These are phyloP conservation scores for Drosophila teissieri DNA, from an alignment of 1,140 invertebrate genomes.

Conservation along the genomic window DNA sequence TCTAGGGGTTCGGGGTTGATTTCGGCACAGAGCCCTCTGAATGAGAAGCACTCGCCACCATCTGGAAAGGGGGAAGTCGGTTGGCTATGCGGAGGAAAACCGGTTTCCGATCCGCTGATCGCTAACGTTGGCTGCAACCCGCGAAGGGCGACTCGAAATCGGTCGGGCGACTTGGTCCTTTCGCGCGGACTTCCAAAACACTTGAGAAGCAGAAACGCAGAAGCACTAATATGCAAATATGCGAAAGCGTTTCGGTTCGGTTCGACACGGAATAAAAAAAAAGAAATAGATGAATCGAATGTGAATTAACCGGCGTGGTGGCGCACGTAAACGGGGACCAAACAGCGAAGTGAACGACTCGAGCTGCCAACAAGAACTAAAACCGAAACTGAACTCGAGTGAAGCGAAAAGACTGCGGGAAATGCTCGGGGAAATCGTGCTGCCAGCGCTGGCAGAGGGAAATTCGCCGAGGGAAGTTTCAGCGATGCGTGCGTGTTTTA, in stretches of 20 bases:
- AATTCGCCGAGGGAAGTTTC: constrained; percentile 39
- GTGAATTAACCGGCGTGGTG: background rate
- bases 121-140: constrained; percentile 11
- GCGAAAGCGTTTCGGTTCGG: background rate
- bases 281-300: background rate
- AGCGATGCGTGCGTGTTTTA: constrained; percentile 40
- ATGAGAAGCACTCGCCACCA: constrained; percentile 8
- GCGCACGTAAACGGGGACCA: background rate
- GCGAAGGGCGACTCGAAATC: background rate
- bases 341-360: constrained; percentile 27
- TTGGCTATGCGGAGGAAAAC: constrained; percentile 9
- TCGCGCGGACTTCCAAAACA: background rate
- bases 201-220: background rate
- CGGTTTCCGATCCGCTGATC: constrained; percentile 29
- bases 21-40: constrained; percentile 12
- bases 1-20: constrained; percentile 31
- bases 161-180: constrained; percentile 1
- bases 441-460: constrained; percentile 21
- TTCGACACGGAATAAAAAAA: constrained; percentile 20
- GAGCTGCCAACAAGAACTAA: constrained; percentile 40
- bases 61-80: constrained; percentile 1
- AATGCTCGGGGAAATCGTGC: constrained; percentile 27
- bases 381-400: constrained; percentile 32
- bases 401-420: constrained; percentile 23
- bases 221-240: background rate